Base-by-base conservation (phyloP, 1,140 invertebrate genomes). In the Cotesia typhae region DNA sequence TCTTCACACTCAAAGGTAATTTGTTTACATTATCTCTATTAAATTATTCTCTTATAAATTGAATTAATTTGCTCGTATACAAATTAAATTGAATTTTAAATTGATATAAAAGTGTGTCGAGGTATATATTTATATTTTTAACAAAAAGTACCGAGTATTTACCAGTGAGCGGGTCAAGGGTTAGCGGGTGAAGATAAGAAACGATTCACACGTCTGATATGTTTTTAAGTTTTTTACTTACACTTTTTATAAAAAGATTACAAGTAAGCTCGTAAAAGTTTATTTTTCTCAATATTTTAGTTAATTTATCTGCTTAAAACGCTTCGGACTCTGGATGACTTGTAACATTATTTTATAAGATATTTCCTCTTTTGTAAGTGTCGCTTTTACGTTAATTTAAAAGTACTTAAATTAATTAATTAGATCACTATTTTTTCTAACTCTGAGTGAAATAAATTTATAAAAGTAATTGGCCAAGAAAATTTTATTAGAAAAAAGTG, bases 161-260 rank as follows among this genome's bases (percentile, higher is more conserved):
- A 51, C 38, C 38, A 35, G 59, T 6, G 67, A 36, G 12, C 35
- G 20, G 57, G 68, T 70, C 68, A 70, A 28, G 57, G 68, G 68
- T 70, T 70, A 63, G 60, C 57, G 67, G 52, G 36, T 61, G 41
- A 37, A 70, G 68, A 70, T 70, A 70, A 70, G 55, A 35, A 10
- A 5, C 38, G 35, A 60, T 5, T 70, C 4, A 14, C 7, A 55
- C 12, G n/a, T 55, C n/a, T 14, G 47, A n/a, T n/a, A 52, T n/a
- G 17, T 55, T 9, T 55, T 55, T 4, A 12, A 55, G 5, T 55
- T 55, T 14, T 20, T 55, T 55, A 55, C 53, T 55, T 55, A 47
- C 4, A 47, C 41, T 47, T 47, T 47, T 47, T 47, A 28, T 47
- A 47, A 47, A 47, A 1, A 47, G 41, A 47, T 47, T 47, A 47